Evolutionary conservation across 2,888 invertebrate species (phyloP).

Genomic region (Dorcus hopei): DNA sequence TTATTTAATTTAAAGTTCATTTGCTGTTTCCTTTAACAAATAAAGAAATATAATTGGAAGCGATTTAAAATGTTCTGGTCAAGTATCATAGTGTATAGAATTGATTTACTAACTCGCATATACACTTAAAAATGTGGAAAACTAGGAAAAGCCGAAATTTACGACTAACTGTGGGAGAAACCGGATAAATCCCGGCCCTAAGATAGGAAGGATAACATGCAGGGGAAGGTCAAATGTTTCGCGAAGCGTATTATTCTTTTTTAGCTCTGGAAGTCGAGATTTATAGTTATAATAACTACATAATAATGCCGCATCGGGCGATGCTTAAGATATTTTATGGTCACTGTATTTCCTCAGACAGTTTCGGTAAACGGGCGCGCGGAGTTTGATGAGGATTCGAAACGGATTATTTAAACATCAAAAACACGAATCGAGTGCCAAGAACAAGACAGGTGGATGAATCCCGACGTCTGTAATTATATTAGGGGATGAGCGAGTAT

Average conservation of each 20-base stretch:
- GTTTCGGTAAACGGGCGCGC: slow-evolving; percentile 2
- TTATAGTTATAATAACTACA: slow-evolving; percentile 45
- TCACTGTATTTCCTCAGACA: slow-evolving; percentile 14
- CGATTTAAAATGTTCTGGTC: too few relatives aligned
- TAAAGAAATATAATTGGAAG: too few relatives aligned
- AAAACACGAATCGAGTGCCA: slow-evolving; percentile 33
- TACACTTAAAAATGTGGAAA: slow-evolving; percentile 31
- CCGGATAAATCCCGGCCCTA: slow-evolving; percentile 33
- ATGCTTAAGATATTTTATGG: slow-evolving; percentile 36
- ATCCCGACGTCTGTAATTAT: slow-evolving; percentile 32
- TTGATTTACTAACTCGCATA: slow-evolving; percentile 5
- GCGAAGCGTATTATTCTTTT: slow-evolving; percentile 31
- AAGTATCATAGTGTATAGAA: too few relatives aligned
- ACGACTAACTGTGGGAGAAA: slow-evolving; percentile 31
- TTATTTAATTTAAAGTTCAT: too few relatives aligned
- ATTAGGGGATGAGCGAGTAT: slow-evolving; percentile 31
- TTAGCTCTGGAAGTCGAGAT: slow-evolving; percentile 26
- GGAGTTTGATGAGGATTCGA: slow-evolving; percentile 15
- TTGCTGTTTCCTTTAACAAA: too few relatives aligned
- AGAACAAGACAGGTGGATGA: slow-evolving; percentile 31
- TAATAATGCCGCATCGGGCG: slow-evolving; percentile 41
- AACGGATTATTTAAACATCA: slow-evolving; percentile 32
- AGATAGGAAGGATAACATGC: slow-evolving; percentile 36
- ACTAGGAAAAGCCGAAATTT: slow-evolving; percentile 32
- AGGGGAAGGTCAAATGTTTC: slow-evolving; percentile 39